These are phyloP conservation scores for Malurus alboscapulatus DNA, from an alignment of 2,113 vertebrate species.

Conservation along the genomic window DNA sequence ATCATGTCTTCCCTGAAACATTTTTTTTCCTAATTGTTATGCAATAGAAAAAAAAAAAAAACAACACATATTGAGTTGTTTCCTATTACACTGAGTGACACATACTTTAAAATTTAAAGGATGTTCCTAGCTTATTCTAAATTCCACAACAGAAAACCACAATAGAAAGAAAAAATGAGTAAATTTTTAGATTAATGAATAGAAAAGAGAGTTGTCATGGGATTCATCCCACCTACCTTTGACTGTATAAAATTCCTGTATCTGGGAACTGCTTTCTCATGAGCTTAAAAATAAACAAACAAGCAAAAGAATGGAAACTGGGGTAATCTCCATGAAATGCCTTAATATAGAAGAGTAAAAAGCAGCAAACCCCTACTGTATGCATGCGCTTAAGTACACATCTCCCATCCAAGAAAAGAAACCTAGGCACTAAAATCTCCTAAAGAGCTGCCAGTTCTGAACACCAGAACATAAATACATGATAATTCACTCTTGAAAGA, in stretches of 20 bases:
- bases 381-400: background rate
- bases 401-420: background rate
- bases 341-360: background rate
- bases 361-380: background rate
- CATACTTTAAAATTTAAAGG: background rate
- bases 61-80: background rate
- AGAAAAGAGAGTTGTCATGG: background rate
- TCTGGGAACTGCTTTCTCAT: background rate
- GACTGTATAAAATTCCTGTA: background rate
- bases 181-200: background rate
- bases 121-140: background rate
- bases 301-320: background rate
- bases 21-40: background rate
- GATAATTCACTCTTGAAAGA: background rate
- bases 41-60: background rate
- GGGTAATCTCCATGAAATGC: rapidly evolving
- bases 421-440: background rate
- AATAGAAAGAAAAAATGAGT: background rate
- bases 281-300: background rate
- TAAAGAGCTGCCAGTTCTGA: background rate
- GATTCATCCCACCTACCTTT: background rate
- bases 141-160: background rate
- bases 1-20: too few species aligned
- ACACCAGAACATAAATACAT: background rate
- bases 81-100: background rate